Base-by-base conservation (phyloP, 1,140 invertebrate species). In the Hypothenemus hampei region DNA sequence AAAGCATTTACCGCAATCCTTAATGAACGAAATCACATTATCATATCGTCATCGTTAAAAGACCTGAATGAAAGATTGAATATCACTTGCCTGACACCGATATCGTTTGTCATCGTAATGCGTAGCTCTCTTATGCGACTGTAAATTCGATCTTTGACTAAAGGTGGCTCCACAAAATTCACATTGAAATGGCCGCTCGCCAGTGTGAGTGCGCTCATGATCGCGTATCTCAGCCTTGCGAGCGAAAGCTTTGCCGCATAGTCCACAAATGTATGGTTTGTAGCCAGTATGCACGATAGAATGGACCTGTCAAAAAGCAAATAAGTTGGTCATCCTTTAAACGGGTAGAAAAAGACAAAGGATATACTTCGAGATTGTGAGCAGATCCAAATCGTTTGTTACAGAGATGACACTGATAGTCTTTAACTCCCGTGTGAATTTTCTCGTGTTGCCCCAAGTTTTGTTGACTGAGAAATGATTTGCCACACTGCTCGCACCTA, bases 131-230 rank as follows among this genome's bases (percentile, higher is more conserved):
- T 86, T 84, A 66, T 92, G 89, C 0, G 85, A 86, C 69, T 87
- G 83, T 65, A 89, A 69, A 77, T 91, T 90, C 10, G 82, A 83
- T 43, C 53, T 77, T 72, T 91, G 87, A 21, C 84, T 82, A 68
- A 78, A 91, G 1, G 81, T 85, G 7, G 80, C 84, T 6, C 84
- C 84, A 71, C 93, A 91, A 40, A 83, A 77, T 50, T 89, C 83
- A 66, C 90, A 93, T 46, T 84, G 77, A 65, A 86, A 91, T 0
- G 91, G 90, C 26, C 87, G 84, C 66, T 91, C 88, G n/a, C 89
- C 88, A 4, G 60, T 59, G 63, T 94, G 91, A 20, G 83, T 88
- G 26, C 88, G 76, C 69, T 86, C 81, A 60, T 91, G 88, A 69
- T 90, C 86, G 26, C 81, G 67, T 8, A 91, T 83, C 63, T 89